Base-by-base conservation (phyloP, 2,797 vertebrate species). In the Gallinago stenura region DNA sequence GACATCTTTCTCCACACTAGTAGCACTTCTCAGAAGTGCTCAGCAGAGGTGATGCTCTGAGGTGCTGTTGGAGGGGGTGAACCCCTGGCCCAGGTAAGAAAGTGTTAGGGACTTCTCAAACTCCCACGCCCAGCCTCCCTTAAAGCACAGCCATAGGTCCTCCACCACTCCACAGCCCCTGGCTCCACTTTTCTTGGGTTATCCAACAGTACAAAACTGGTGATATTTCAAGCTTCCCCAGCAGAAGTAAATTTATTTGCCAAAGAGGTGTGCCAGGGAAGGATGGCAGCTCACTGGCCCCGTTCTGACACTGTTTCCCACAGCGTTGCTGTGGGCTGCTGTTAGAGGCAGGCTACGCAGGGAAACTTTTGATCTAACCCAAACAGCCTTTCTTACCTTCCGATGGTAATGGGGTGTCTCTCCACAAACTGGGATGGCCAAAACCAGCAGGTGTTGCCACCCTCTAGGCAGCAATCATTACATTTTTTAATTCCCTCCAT, bases 41-140 rank as follows among this genome's bases (percentile, higher is more conserved):
- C 15, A 48, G 39, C 5, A 53, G 30, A 91, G 9, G 3, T 37
- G 51, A 70, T 85, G 33, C 12, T 73, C 25, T 2, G 2, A 77
- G 13, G 7, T 41, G 20, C 3, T 3, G 22, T 48, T 65, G 33
- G 33, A 83, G 31, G 22, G 8, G 17, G 30, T 46, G 39, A 56
- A 50, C 2, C 31, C n/a, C 10, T 37, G 15, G 33, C 28, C 8
- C 4, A 9, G 0, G 2, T 22, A 0, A 5, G 5, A 14, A 50
- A 33, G 22, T 41, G 19, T 2, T 31, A 65, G 9, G 6, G 15
- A 9, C 24, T 69, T 91, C 53, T n/a, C 46, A 43, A 31, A 77
- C 61, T 75, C 84, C 48, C 10, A 14, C 2, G 53, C 33, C 31
- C 7, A 65, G 33, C 5, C 24, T 91, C 13, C 11, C 6, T 3